phyloP scores from a whole-genome alignment of 2,113 vertebrate species.

The Catharus minimus region DNA sequence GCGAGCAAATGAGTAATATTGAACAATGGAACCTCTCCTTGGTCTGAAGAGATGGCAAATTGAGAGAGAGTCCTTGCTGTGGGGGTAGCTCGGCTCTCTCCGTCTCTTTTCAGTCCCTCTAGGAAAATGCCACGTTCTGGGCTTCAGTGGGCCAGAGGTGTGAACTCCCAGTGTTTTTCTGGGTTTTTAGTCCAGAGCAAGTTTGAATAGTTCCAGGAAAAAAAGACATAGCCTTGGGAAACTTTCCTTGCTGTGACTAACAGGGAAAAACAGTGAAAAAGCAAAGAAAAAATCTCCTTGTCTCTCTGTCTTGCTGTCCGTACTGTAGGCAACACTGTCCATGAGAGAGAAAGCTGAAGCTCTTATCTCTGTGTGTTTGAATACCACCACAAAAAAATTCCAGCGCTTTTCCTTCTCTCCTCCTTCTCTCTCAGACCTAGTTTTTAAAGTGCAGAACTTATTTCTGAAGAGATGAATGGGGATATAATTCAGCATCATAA shows the following conservation, averaged over 20 bases:
- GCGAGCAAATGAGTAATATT: not conserved
- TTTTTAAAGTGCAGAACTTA: not conserved
- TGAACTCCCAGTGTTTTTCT: not conserved
- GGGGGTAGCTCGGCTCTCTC: fast-evolving
- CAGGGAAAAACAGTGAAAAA: fast-evolving
- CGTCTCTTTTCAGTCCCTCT: not conserved
- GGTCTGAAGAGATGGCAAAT: not conserved
- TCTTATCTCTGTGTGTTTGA: not conserved
- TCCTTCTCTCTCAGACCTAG: fast-evolving
- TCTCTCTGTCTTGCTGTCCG: fast-evolving
- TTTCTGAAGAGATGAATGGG: not conserved
- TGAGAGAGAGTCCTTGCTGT: not conserved
- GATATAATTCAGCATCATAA: not conserved
- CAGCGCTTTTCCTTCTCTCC: not conserved
- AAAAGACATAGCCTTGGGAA: not conserved
- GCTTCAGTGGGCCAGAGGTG: fast-evolving
- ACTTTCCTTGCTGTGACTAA: not conserved
- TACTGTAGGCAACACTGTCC: no score
- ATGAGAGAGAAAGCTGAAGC: not conserved
- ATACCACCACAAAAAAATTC: not conserved
- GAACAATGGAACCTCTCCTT: not conserved
- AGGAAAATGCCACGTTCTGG: fast-evolving
- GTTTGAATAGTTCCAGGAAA: not conserved
- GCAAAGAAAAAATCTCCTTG: not conserved
- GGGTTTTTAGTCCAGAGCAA: not conserved